Evolutionary conservation across 2,888 invertebrate genomes (phyloP).

Genomic region (Cheiracanthium punctorium): DNA sequence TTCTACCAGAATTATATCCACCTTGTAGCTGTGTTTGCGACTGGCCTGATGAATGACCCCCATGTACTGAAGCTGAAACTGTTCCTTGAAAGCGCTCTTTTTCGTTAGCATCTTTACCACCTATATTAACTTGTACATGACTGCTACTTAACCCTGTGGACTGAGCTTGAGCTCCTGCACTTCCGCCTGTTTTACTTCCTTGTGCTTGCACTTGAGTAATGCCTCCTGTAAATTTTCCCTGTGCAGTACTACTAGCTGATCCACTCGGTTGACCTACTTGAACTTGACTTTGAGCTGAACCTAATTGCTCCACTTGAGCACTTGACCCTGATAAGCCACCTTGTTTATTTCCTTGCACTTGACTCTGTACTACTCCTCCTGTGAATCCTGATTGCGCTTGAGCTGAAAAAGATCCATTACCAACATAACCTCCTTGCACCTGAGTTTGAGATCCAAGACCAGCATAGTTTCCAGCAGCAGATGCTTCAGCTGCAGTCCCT

Average conservation of each 20-base stretch:
- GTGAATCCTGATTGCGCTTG: conserved; percentile 68
- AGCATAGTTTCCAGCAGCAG: conserved; percentile 45
- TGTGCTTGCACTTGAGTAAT: conserved; percentile 56
- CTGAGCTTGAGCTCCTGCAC: conserved; percentile 65
- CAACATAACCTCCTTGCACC: conserved; percentile 61
- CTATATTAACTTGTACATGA: conserved; percentile 59
- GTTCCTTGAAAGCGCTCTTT: conserved; percentile 53
- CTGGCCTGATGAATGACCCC: conserved; percentile 49
- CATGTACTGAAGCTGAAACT: conserved; percentile 58
- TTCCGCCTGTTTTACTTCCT: conserved; percentile 46
- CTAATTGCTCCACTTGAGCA: conserved; percentile 51
- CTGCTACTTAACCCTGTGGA: conserved; percentile 59
- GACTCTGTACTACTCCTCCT: conserved; percentile 60
- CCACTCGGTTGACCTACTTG: conserved; percentile 65
- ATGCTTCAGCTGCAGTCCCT: conserved; percentile 66
- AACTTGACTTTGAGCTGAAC: conserved; percentile 67
- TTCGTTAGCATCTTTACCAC: conserved; percentile 31
- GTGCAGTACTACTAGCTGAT: conserved; percentile 53
- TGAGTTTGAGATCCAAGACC: conserved; percentile 63
- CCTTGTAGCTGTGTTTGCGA: conserved; percentile 66
- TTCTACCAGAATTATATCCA: conserved; percentile 55
- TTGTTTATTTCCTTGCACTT: conserved; percentile 55
- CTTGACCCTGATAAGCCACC: conserved; percentile 66
- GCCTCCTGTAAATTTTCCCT: conserved; percentile 60
- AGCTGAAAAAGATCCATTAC: conserved; percentile 69